phyloP scores from a whole-genome alignment of 2,888 invertebrate genomes.

The Holacanthella duospinosa region DNA sequence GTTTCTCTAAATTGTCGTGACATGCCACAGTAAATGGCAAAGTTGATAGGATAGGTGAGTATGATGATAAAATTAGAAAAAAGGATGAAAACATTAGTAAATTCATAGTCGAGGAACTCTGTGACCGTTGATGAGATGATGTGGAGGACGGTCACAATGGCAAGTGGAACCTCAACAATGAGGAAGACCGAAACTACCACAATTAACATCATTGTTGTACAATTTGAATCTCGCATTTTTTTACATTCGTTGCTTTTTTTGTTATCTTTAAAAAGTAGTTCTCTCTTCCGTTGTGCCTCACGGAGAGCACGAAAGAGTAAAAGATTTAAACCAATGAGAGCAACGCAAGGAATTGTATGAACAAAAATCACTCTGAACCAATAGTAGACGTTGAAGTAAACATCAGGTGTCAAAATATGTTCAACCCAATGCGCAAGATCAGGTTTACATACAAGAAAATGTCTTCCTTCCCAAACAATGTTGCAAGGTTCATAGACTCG shows the following conservation, averaged over 20 bases:
- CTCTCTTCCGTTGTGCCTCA: slow-evolving; percentile 66
- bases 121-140: slow-evolving; percentile 64
- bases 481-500: slow-evolving; percentile 50
- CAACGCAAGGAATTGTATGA: slow-evolving; percentile 79
- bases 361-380: slow-evolving; percentile 81
- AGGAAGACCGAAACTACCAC: slow-evolving; percentile 76
- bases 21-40: slow-evolving; percentile 87
- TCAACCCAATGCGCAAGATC: slow-evolving; percentile 59
- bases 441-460: slow-evolving; percentile 23
- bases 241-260: slow-evolving; percentile 69
- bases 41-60: slow-evolving; percentile 83
- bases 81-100: slow-evolving; percentile 64
- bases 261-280: slow-evolving; percentile 61
- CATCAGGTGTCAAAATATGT: slow-evolving; percentile 54
- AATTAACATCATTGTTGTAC: slow-evolving; percentile 76
- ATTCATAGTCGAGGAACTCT: slow-evolving; percentile 62
- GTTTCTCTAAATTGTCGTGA: slow-evolving; percentile 86
- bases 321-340: slow-evolving; percentile 76
- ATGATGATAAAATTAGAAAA: slow-evolving; percentile 86
- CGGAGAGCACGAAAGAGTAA: slow-evolving; percentile 75
- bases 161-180: slow-evolving; percentile 70
- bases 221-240: slow-evolving; percentile 65
- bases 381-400: slow-evolving; percentile 72
- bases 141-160: slow-evolving; percentile 69
- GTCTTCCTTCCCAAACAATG: slow-evolving; percentile 58